A percentile compares a stretch with the other conserved stretches of the same genome.
These are phyloP conservation scores for Geococcyx californianus DNA, from an alignment of 2,113 vertebrate species.

Conservation along the genomic window DNA sequence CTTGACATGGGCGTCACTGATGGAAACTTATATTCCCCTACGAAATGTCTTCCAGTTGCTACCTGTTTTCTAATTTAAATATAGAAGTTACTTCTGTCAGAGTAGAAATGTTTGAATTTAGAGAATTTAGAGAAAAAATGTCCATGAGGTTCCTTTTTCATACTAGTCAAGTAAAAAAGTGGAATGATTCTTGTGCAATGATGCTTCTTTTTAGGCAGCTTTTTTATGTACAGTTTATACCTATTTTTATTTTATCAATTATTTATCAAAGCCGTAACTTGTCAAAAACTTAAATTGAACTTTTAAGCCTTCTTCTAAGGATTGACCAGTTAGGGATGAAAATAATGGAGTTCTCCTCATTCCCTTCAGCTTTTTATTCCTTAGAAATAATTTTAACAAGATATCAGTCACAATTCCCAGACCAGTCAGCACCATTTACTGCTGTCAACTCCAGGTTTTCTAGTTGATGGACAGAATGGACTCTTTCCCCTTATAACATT, in stretches of 20 bases:
- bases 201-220: not conserved
- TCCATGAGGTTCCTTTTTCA: not conserved
- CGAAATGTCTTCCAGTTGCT: not conserved
- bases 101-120: not conserved
- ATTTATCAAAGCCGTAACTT: not conserved
- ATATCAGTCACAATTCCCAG: not conserved
- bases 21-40: not conserved
- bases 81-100: not conserved
- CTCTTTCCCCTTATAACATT: not conserved
- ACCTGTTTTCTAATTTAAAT: not conserved
- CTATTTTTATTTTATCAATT: not conserved
- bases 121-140: accelerated
- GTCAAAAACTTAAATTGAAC: not conserved
- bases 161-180: not conserved
- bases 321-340: not conserved
- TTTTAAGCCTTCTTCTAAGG: not conserved
- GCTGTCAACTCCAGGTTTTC: not conserved
- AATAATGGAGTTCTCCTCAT: not conserved
- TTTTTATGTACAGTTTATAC: not conserved
- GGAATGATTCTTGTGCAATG: not conserved
- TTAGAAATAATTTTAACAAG: not conserved
- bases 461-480: not conserved
- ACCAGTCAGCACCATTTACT: not conserved
- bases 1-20: not conserved
- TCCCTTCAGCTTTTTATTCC: not conserved